Evolutionary conservation across 2,888 invertebrate species (phyloP).

Genomic region (Cosmia trapezina): DNA sequence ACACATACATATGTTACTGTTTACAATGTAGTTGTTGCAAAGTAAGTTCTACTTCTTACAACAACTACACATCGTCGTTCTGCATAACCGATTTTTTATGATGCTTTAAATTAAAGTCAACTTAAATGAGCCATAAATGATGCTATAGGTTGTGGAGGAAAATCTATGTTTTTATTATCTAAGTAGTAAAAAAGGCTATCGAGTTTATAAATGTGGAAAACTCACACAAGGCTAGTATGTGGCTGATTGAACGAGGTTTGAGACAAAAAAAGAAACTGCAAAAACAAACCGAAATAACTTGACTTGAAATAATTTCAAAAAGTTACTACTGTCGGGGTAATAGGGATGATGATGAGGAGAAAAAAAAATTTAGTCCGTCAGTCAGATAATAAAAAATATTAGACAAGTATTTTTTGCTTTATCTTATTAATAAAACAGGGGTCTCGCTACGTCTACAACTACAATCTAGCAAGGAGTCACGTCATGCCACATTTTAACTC

Average conservation of each 20-base stretch:
- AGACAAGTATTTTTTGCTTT: too few relatives aligned
- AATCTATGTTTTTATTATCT: slow-evolving; percentile 14
- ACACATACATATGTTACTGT: background rate
- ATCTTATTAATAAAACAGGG: too few relatives aligned
- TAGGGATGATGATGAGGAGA: too few relatives aligned
- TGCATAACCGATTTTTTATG: slow-evolving; percentile 17
- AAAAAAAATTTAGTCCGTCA: too few relatives aligned
- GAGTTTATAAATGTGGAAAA: slow-evolving; percentile 15
- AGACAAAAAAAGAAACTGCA: background rate
- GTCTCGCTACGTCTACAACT: too few relatives aligned
- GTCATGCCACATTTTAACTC: too few relatives aligned
- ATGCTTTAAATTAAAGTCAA: slow-evolving; percentile 20
- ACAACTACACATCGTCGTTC: background rate
- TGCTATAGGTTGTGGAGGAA: slow-evolving; percentile 12
- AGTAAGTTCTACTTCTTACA: too few relatives aligned
- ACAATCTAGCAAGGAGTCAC: too few relatives aligned
- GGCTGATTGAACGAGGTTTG: background rate
- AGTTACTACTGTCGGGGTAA: background rate
- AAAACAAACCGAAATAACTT: background rate
- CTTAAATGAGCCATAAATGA: slow-evolving; percentile 14
- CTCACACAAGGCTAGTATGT: background rate
- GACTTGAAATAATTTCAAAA: background rate
- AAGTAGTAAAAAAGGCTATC: slow-evolving; percentile 3
- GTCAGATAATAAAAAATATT: too few relatives aligned
- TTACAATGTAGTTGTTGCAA: slow-evolving; percentile 7